Percentiles rank a stretch among this genome's conserved stretches.
Evolutionary conservation across 2,888 invertebrate species (phyloP).

Genomic region (Blomia tropicalis): DNA sequence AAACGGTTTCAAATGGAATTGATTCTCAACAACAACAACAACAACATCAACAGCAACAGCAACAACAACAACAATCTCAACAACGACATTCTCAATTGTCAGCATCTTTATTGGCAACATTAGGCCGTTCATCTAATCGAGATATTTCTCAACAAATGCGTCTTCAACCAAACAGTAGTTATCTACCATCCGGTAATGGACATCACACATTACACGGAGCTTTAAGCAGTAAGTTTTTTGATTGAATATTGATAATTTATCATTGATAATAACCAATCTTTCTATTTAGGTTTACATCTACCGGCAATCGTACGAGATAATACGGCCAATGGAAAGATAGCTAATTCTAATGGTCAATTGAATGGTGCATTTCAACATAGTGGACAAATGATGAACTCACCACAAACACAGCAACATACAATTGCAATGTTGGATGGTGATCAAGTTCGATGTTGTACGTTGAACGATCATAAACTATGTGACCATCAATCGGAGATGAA

Average conservation of each 20-base stretch:
- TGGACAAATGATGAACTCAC: too few relatives aligned
- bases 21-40: constrained; percentile 5
- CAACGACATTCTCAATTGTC: constrained; percentile 6
- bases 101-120: background rate
- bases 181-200: background rate
- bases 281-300: constrained; percentile 14
- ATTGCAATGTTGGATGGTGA: constrained; percentile 20
- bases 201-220: constrained; percentile 8
- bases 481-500: constrained; percentile 12
- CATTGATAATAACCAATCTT: background rate
- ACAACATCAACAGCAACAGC: background rate
- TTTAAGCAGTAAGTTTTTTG: constrained; percentile 3
- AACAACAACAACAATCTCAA: background rate
- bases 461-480: constrained; percentile 22
- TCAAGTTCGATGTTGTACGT: constrained; percentile 21
- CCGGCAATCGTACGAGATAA: constrained; percentile 23
- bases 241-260: too few relatives aligned
- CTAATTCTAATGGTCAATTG: background rate
- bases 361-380: constrained; percentile 9
- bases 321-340: constrained; percentile 19
- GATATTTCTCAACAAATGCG: background rate
- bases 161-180: constrained; percentile 9
- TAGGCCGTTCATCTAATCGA: constrained; percentile 1
- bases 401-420: constrained; percentile 14
- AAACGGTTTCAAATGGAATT: too few relatives aligned